These are phyloP conservation scores for Coilia nasus DNA, from an alignment of 2,797 vertebrate species.

Conservation along the genomic window DNA sequence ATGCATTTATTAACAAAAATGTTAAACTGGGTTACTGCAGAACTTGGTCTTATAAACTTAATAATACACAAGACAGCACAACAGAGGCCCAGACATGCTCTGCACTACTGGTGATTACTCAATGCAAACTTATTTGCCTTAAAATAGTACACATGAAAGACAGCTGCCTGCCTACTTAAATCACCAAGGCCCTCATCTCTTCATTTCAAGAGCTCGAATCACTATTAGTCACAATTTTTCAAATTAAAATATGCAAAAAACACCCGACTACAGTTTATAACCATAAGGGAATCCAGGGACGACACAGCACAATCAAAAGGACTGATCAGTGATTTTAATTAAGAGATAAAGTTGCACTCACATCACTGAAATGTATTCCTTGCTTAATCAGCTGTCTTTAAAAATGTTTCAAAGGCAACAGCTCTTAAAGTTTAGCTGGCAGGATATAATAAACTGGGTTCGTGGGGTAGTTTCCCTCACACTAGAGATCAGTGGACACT, in stretches of 20 bases:
- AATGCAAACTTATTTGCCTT: background rate
- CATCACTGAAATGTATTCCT: background rate
- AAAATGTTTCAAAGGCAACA: background rate
- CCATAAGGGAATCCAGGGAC: background rate
- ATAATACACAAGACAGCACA: background rate
- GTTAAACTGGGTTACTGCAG: background rate
- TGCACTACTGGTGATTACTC: background rate
- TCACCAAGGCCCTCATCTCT: background rate
- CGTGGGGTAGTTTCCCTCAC: background rate
- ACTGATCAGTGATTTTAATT: slow-evolving; percentile 21
- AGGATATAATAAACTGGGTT: background rate
- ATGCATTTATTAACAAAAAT: background rate
- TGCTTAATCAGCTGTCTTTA: slow-evolving; percentile 4
- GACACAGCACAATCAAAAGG: background rate
- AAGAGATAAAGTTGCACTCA: background rate
- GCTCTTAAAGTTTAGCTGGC: background rate
- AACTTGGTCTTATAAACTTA: background rate
- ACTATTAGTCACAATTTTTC: slow-evolving; percentile 1
- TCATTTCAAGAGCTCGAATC: background rate
- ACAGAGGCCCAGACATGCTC: background rate
- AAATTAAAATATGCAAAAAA: background rate
- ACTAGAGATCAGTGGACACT: background rate
- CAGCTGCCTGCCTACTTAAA: background rate
- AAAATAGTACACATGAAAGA: background rate
- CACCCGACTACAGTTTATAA: background rate